Conservation (phyloP, 2,113 vertebrate genomes). For the Rattus rattus region DNA sequence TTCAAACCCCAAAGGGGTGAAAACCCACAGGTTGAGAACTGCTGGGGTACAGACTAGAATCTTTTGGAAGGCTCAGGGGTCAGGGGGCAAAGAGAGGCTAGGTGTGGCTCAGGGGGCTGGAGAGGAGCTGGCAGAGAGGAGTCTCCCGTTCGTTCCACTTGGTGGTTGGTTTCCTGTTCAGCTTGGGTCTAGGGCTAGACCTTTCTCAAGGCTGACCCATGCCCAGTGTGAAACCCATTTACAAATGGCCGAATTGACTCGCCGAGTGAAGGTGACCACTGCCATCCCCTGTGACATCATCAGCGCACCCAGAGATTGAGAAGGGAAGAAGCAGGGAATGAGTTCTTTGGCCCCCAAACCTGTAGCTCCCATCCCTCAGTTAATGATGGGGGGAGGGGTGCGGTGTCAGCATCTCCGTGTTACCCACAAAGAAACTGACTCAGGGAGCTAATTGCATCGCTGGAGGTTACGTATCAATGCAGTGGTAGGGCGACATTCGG, state of each 20-base stretch:
- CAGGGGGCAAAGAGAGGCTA: not conserved
- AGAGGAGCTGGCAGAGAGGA: not conserved
- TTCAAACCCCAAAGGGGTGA: not conserved
- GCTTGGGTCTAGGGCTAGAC: not conserved
- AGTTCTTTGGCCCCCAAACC: too few relatives aligned
- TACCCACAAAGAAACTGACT: not conserved
- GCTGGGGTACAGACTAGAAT: not conserved
- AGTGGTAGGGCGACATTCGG: not conserved
- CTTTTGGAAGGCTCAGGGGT: not conserved
- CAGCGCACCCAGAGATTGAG: accelerated
- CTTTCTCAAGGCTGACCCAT: not conserved
- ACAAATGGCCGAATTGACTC: not conserved
- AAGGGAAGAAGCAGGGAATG: not conserved
- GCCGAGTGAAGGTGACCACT: not conserved
- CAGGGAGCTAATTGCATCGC: not conserved
- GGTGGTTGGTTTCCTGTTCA: not conserved
- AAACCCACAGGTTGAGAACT: not conserved
- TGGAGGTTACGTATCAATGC: not conserved
- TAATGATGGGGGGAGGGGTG: not conserved
- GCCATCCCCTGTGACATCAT: accelerated
- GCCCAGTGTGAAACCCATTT: not conserved
- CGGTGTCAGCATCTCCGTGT: not conserved
- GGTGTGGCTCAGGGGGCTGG: not conserved
- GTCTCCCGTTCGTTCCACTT: not conserved
- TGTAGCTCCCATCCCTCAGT: not conserved